Percentiles rank a stretch among this genome's conserved stretches.
phyloP scores from a whole-genome alignment of 2,888 invertebrate species.

The Rhamnusium bicolor region DNA sequence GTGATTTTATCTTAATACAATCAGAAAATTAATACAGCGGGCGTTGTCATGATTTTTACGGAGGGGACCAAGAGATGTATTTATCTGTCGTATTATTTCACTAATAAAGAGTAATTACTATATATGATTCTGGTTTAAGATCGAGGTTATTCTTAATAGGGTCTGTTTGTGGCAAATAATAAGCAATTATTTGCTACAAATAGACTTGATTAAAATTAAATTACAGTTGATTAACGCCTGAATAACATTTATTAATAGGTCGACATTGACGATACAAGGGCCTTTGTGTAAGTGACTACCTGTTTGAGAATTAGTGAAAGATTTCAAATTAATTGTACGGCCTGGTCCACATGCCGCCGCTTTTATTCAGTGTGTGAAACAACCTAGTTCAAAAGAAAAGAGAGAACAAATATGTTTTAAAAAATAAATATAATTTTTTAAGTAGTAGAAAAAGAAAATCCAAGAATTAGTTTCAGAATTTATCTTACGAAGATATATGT shows the following conservation, averaged over 20 bases:
- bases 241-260: not conserved
- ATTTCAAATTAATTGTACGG: not conserved
- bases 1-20: constrained; percentile 45
- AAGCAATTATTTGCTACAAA: constrained; percentile 1
- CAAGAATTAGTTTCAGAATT: too few relatives aligned
- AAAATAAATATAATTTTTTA: too few relatives aligned
- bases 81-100: constrained; percentile 4
- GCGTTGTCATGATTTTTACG: not conserved
- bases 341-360: not conserved
- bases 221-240: not conserved
- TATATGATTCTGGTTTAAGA: constrained; percentile 21
- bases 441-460: too few relatives aligned
- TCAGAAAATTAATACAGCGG: constrained; percentile 32
- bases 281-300: not conserved
- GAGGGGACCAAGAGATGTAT: not conserved
- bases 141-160: constrained; percentile 11
- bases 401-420: too few relatives aligned
- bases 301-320: not conserved
- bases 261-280: not conserved
- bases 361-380: not conserved
- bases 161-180: too few relatives aligned
- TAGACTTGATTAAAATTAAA: constrained; percentile 1
- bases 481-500: too few relatives aligned
- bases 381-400: not conserved
- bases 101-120: constrained; percentile 25